These are phyloP conservation scores for Meteorus colon DNA, from an alignment of 2,888 invertebrate genomes.

Conservation along the genomic window DNA sequence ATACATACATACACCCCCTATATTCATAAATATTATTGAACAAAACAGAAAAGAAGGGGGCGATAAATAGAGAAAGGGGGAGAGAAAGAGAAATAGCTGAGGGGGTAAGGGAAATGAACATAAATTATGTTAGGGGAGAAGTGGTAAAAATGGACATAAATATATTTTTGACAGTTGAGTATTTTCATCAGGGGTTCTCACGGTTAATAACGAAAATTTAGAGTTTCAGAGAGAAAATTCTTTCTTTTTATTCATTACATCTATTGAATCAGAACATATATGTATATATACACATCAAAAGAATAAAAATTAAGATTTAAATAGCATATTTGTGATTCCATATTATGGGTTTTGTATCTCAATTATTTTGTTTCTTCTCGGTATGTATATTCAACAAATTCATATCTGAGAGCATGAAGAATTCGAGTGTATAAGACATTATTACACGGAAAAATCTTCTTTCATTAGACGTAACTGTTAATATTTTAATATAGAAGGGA, in stretches of 20 bases:
- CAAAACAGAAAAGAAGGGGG: not conserved
- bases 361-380: too few relatives aligned
- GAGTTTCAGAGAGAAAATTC: not conserved
- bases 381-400: too few relatives aligned
- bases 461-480: too few relatives aligned
- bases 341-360: too few relatives aligned
- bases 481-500: not conserved
- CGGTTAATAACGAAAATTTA: not conserved
- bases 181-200: constrained; percentile 8
- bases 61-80: not conserved
- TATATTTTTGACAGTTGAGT: constrained; percentile 2
- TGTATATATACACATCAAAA: too few relatives aligned
- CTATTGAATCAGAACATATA: too few relatives aligned
- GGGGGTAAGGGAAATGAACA: not conserved
- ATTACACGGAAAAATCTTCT: too few relatives aligned
- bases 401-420: too few relatives aligned
- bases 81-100: not conserved
- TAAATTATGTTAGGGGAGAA: constrained; percentile 4
- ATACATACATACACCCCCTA: constrained; percentile 1
- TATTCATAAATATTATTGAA: constrained; percentile 14
- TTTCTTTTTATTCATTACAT: not conserved
- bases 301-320: too few relatives aligned
- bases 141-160: constrained; percentile 10
- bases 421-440: too few relatives aligned
- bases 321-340: too few relatives aligned